These are phyloP conservation scores for Daboia siamensis DNA, from an alignment of 2,113 vertebrate genomes.

Conservation along the genomic window DNA sequence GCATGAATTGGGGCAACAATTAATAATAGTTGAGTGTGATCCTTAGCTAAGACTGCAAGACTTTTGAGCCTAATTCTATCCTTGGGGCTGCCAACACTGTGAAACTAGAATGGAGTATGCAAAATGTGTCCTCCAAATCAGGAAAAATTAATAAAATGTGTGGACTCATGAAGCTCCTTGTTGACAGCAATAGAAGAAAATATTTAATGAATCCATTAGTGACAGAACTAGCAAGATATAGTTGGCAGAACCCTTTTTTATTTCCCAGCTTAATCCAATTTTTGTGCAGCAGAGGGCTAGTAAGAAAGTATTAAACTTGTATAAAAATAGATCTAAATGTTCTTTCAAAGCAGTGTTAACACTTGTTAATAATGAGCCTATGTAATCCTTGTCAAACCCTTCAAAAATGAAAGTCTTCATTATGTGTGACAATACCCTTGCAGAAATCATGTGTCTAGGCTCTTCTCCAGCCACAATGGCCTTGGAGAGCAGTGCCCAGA, in stretches of 20 bases:
- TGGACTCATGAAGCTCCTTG: neutral
- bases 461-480: neutral
- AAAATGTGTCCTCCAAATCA: neutral
- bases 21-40: neutral
- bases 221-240: neutral
- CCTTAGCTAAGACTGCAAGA: neutral
- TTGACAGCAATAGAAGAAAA: neutral
- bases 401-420: neutral
- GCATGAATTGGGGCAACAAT: neutral
- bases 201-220: neutral
- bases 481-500: neutral
- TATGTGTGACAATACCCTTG: neutral
- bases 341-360: neutral
- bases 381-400: neutral
- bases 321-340: neutral
- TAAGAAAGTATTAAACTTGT: neutral
- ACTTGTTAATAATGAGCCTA: neutral
- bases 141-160: neutral
- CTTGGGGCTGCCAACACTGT: neutral
- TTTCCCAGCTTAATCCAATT: neutral
- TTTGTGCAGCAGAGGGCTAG: neutral
- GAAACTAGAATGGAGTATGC: neutral
- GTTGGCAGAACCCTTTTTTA: neutral
- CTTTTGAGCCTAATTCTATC: neutral
- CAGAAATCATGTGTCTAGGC: neutral